Evolutionary conservation across 2,113 vertebrate species (phyloP).

Genomic region (Cyphomyrus discorhynchus): DNA sequence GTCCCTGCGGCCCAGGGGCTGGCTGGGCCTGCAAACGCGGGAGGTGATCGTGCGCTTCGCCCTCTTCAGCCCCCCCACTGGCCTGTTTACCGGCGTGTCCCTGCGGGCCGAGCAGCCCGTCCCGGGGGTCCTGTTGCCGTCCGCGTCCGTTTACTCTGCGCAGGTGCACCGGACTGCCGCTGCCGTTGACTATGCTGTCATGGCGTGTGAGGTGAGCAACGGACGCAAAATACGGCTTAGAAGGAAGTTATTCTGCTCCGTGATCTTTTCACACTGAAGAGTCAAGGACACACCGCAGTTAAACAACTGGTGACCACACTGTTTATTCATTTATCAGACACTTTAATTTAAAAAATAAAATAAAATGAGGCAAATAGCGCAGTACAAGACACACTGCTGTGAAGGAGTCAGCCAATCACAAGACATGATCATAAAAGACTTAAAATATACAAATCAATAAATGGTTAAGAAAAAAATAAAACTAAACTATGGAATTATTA

Average conservation of each 20-base stretch:
- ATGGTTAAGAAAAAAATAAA: background rate
- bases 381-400: background rate
- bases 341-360: background rate
- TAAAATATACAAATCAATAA: background rate
- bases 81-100: slow-evolving; percentile 56
- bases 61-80: slow-evolving; percentile 55
- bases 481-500: background rate
- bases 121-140: slow-evolving; percentile 34
- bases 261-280: background rate
- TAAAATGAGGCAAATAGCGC: background rate
- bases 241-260: background rate
- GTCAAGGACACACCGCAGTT: background rate
- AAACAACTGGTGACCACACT: background rate
- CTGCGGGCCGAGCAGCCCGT: slow-evolving; percentile 40
- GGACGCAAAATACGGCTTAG: too few species aligned
- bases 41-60: slow-evolving; percentile 52
- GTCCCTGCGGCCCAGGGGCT: slow-evolving; percentile 38
- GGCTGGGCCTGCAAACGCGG: slow-evolving; percentile 43
- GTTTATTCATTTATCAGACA: background rate
- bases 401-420: background rate
- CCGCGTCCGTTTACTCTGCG: slow-evolving; percentile 48
- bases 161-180: slow-evolving; percentile 36
- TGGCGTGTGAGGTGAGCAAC: slow-evolving; percentile 55
- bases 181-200: slow-evolving; percentile 33
- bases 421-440: background rate